Percentiles rank a stretch among this genome's conserved stretches.
Conservation (phyloP, 2,888 invertebrate species). For the Branchipolynoe longqiensis region DNA sequence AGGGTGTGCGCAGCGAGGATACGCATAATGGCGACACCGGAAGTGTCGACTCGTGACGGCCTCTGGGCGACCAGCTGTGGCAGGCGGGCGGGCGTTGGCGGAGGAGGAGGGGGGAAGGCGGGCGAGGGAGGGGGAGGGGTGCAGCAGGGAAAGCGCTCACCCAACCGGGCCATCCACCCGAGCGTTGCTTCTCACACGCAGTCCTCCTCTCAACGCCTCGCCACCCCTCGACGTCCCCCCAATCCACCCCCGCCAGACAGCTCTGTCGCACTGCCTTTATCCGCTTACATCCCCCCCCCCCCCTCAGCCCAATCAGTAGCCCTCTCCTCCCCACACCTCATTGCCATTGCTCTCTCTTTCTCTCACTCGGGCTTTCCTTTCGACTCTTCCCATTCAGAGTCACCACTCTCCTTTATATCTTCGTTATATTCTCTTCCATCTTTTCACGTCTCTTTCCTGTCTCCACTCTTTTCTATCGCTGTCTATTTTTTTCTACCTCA, state of each 20-base stretch:
- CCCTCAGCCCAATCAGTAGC: neutral
- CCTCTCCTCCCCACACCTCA: neutral
- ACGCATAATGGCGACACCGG: neutral
- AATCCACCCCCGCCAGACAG: neutral
- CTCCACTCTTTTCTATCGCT: neutral
- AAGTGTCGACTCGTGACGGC: neutral
- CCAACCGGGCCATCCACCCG: constrained; percentile 8
- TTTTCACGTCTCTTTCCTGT: neutral
- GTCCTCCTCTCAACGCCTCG: neutral
- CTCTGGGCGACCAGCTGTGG: neutral
- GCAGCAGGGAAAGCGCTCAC: neutral
- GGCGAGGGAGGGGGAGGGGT: neutral
- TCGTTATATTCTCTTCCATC: neutral
- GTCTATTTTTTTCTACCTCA: neutral
- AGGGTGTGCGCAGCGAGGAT: neutral
- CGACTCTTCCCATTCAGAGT: neutral
- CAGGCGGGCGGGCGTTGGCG: neutral
- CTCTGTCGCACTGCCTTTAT: neutral
- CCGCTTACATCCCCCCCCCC: neutral
- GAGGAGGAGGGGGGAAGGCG: neutral
- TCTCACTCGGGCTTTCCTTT: neutral
- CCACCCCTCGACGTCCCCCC: neutral
- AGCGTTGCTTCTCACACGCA: no score
- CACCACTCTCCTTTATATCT: neutral
- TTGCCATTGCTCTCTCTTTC: neutral